Conservation (phyloP, 2,113 vertebrate species). For the Hemiscyllium ocellatum region DNA sequence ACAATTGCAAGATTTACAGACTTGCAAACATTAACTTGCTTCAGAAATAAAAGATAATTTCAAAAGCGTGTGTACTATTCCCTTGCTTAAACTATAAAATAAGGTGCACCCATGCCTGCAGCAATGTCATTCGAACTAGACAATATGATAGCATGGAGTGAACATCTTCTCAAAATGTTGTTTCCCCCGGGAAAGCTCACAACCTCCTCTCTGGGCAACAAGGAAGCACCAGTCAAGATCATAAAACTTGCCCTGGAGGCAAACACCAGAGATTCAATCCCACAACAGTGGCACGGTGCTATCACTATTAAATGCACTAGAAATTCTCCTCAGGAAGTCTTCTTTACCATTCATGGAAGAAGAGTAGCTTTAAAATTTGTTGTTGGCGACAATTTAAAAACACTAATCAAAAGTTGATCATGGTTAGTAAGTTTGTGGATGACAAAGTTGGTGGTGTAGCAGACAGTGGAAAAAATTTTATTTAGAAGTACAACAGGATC, state of each 20-base stretch:
- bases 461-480: too few relatives aligned
- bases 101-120: neutral
- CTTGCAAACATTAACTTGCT: neutral
- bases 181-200: neutral
- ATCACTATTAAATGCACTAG: neutral
- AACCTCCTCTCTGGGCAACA: neutral
- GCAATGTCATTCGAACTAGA: neutral
- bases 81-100: neutral
- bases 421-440: too few relatives aligned
- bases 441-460: too few relatives aligned
- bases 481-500: too few relatives aligned
- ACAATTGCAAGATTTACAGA: neutral
- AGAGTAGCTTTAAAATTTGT: neutral
- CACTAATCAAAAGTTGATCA: neutral
- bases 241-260: neutral
- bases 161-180: neutral
- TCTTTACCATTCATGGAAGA: neutral
- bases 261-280: constrained; percentile 2
- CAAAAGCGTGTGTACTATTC: neutral
- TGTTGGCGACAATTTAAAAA: neutral
- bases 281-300: neutral
- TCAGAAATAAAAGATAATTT: neutral
- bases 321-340: neutral
- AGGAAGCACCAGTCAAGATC: neutral
- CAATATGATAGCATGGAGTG: neutral